Evolutionary conservation across 2,113 vertebrate genomes (phyloP), one percentile per base, ranked within the genome.

Genomic region (Eubucco bourcierii): DNA sequence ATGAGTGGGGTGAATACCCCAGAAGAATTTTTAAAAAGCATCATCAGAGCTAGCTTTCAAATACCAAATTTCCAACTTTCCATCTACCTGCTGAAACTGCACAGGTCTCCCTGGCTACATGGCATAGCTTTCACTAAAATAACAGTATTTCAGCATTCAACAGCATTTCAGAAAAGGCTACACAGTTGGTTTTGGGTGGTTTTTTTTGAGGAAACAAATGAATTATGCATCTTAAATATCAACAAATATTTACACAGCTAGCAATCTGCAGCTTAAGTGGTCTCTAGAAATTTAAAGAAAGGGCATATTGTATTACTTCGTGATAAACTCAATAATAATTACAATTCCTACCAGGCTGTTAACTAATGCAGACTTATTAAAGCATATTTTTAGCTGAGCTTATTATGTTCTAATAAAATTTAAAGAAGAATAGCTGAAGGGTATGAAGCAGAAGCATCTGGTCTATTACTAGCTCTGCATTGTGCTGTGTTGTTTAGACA

Each of bases 341-440:
- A 96, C 95, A 97, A 97, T 96, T 95, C 90, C 95, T 97, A 95
- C 80, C 94, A 97, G 93, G 33, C 80, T 97, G 93, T 97, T 96
- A 97, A 97, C 93, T 96, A 97, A 97, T 71, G 44, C 77, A 97
- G 96, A 93, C 71, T 93, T 93, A 97, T 95, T 97, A 97, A 96
- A 94, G 87, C 9, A 68, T 90, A 96, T 95, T 97, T 97, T 97
- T 94, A 96, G 80, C 89, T 80, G 79, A 94, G 72, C 63, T 97
- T 97, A 97, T 96, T 97, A 96, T 68, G 67, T 87, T 92, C 86
- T 97, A 96, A 96, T 94, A 96, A 96, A 96, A 95, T 96, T 90
- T 94, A 77, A 97, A 96, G 95, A 95, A 94, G 63, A 85, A 93
- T 68, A 94, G 90, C 93, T 96, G 86, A 96, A 96, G 96, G 94